Conservation (phyloP, 2,113 vertebrate genomes). For the Xenus cinereus region DNA sequence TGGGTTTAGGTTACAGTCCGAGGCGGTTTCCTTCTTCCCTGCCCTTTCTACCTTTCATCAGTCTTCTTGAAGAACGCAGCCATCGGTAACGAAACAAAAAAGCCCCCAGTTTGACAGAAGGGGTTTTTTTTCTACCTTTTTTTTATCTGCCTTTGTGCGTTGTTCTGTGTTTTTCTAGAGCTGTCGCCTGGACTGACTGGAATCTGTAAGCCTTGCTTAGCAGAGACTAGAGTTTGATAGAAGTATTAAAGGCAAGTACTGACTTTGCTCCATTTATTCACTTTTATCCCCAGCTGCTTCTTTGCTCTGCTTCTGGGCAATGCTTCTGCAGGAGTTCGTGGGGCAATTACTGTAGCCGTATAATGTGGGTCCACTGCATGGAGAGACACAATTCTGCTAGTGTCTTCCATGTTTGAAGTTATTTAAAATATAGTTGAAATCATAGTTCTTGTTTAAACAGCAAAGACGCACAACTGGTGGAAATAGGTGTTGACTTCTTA, state of each 20-base stretch:
- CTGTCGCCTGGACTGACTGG: rapidly evolving
- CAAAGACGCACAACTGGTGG: rapidly evolving
- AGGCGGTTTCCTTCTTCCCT: neutral
- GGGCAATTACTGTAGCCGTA: rapidly evolving
- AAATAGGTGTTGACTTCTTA: neutral
- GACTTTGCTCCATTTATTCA: neutral
- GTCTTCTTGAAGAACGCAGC: neutral
- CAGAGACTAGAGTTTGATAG: rapidly evolving
- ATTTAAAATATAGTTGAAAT: neutral
- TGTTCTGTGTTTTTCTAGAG: neutral
- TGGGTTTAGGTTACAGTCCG: neutral
- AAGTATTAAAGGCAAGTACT: neutral
- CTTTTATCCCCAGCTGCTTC: neutral
- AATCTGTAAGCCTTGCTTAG: rapidly evolving
- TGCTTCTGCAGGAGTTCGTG: rapidly evolving
- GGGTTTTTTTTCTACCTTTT: rapidly evolving
- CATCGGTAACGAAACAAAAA: neutral
- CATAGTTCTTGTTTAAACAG: neutral
- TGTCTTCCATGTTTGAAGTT: neutral
- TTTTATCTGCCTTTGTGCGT: rapidly evolving
- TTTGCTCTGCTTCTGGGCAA: rapidly evolving
- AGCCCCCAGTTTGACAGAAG: rapidly evolving
- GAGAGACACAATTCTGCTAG: neutral
- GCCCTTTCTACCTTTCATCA: neutral
- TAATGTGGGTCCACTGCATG: rapidly evolving